Percentiles rank a stretch among this genome's conserved stretches.
phyloP scores from a whole-genome alignment of 2,888 invertebrate species.

The Corbicula japonica region DNA sequence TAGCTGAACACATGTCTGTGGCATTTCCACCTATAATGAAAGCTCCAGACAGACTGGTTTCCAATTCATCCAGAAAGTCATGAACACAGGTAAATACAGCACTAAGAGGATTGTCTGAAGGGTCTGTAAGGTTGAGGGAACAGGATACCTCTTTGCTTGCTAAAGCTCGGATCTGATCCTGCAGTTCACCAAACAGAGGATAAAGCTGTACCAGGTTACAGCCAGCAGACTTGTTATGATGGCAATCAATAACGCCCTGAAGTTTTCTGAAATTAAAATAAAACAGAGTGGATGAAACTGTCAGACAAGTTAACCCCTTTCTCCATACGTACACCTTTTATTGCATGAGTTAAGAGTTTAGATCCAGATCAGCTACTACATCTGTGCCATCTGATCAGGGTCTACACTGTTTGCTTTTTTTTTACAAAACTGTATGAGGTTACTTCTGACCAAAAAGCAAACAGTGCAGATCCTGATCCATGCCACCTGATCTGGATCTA shows the following conservation, averaged over 20 bases:
- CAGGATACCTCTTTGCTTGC: no score
- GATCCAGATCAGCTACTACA: no score
- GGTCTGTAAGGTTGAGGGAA: background rate
- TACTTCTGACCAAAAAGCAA: no score
- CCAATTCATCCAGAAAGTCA: constrained; percentile 8
- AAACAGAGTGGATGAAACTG: no score
- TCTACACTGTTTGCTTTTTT: no score
- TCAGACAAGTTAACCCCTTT: no score
- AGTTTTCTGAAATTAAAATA: constrained; percentile 38
- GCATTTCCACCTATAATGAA: constrained; percentile 12
- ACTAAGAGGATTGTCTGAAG: background rate
- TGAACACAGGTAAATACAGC: constrained; percentile 20
- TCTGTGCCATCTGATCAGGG: no score
- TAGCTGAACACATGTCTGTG: constrained; percentile 33
- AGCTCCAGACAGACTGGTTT: background rate
- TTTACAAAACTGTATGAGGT: no score
- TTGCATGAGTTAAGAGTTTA: no score
- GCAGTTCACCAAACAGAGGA: constrained; percentile 3
- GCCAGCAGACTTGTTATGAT: constrained; percentile 9
- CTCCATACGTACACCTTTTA: no score
- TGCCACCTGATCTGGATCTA: no score
- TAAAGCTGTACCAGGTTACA: constrained; percentile 37
- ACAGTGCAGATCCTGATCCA: no score
- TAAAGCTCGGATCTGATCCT: background rate
- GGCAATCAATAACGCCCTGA: constrained; percentile 17